Percentiles rank a stretch among this genome's conserved stretches.
phyloP scores from a whole-genome alignment of 1,140 invertebrate genomes.

The Drosophila arawakana region DNA sequence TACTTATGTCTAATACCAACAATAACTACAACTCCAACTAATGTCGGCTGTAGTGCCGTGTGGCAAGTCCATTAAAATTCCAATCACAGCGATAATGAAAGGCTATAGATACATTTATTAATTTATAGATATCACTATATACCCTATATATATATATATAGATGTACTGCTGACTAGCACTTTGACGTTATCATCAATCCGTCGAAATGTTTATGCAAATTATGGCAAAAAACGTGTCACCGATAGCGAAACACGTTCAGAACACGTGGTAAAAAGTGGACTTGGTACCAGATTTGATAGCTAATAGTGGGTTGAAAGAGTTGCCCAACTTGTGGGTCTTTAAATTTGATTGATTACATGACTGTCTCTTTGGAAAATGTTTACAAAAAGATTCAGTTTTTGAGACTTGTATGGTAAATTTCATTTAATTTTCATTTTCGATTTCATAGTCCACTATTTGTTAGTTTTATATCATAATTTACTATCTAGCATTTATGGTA shows the following conservation, averaged over 20 bases:
- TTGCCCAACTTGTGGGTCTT: neutral
- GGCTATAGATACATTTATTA: conserved; percentile 9
- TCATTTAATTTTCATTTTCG: too few species aligned
- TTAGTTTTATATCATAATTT: conserved; percentile 6
- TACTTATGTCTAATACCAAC: conserved; percentile 18
- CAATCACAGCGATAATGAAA: conserved; percentile 6
- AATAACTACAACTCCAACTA: conserved; percentile 15
- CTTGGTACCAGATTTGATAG: conserved; percentile 8
- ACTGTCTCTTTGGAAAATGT: neutral
- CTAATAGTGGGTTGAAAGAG: neutral
- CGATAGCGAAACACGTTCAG: conserved; percentile 28
- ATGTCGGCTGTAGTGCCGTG: conserved; percentile 29
- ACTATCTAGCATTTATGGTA: conserved; percentile 4
- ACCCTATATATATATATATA: neutral
- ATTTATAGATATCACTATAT: conserved; percentile 17
- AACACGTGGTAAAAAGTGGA: conserved; percentile 28
- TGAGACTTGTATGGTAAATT: too few species aligned
- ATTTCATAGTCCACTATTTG: neutral
- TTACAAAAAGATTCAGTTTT: too few species aligned
- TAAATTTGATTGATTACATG: neutral
- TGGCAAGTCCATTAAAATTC: conserved; percentile 26
- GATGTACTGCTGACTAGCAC: conserved; percentile 34
- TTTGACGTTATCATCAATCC: conserved; percentile 36
- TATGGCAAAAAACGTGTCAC: conserved; percentile 53
- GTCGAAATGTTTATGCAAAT: conserved; percentile 35